Base-by-base conservation (phyloP, 2,888 invertebrate genomes). In the Kryphioiulus occultus region DNA sequence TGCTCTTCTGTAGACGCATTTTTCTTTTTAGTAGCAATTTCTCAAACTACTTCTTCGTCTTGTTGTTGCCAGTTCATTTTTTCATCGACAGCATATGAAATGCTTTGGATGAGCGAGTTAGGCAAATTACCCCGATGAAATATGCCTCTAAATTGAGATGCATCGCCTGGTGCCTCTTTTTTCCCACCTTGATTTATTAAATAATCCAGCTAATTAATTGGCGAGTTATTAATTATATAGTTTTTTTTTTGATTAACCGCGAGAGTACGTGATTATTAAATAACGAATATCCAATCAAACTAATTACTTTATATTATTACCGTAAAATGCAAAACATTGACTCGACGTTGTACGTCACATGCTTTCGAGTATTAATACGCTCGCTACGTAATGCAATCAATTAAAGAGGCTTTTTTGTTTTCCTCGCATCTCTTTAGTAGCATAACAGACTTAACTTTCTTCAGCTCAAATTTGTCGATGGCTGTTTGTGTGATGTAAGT, bases 21-120 rank as follows among this genome's bases (percentile, higher is more conserved):
- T 78, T 78, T 78, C 78, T 30, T 78, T 22, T 78, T 30, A 2
- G 30, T 12, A 10, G 26, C 78, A 78, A 78, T 78, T 78, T 78
- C 30, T 30, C 30, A 30, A 78, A 30, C 30, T 30, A 26, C 30
- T 26, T 78, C 78, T 78, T 78, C 78, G 26, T 78, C 30, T 78
- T 78, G 78, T 78, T 78, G 78, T 78, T 78, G 78, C 78, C 78
- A 78, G 15, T 78, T 78, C 78, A 78, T 78, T 78, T 78, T 78
- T 78, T 30, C 78, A 78, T 78, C 26, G 78, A 78, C 78, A 78
- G 26, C 30, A 22, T 22, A 59, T 22, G 59, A 59, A 59, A 59
- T 59, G 59, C 59, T 4, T 59, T 59, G 22, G 22, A 59, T 22
- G 59, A 59, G 59, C n/a, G 78, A 15, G 2, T 30, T 12, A 15